Evolutionary conservation across 1,140 invertebrate genomes (phyloP), one percentile per base, ranked within the genome.

Genomic region (Drosophila navojoa): DNA sequence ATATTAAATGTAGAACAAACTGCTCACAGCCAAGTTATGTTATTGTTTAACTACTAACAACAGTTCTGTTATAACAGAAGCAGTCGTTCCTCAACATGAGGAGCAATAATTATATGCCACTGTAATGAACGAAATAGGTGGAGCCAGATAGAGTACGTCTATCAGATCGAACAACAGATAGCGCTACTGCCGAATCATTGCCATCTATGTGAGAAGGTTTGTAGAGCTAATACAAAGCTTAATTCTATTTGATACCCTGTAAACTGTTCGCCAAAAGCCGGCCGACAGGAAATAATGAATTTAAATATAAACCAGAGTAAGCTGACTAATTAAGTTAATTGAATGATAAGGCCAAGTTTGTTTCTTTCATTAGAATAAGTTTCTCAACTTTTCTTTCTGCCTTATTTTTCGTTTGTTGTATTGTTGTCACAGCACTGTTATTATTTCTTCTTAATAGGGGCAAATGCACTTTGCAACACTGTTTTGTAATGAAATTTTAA

Each of bases 401-500:
- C 40, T 4, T 59, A 5, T 10, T 15, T 40, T 22, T 13, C 47
- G 49, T 38, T 68, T 57, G 52, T 61, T 73, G 38, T 54, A 68
- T 40, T 60, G 27, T n/a, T 25, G 29, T 42, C 38, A 35, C 11
- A 9, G 19, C 16, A 27, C 55, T 45, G 35, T 52, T 35, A 32
- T 67, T 67, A 11, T 40, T 22, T 32, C 7, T 53, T 19, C 5
- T 54, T 42, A 45, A 58, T 53, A 45, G 64, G 50, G 47, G 25
- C 49, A 40, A 25, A 42, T 57, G 55, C 64, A 49, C 35, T 59
- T 70, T 47, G 61, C 57, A 67, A 67, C 69, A 76, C 55, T 58
- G 61, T 61, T 38, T 40, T 54, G 63, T 67, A 62, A 72, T 76
- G 62, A 40, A 68, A 67, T 72, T 67, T 76, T 76, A 76, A 76